Evolutionary conservation across 2,888 invertebrate species (phyloP).

Genomic region (Hydropsyche betteni): DNA sequence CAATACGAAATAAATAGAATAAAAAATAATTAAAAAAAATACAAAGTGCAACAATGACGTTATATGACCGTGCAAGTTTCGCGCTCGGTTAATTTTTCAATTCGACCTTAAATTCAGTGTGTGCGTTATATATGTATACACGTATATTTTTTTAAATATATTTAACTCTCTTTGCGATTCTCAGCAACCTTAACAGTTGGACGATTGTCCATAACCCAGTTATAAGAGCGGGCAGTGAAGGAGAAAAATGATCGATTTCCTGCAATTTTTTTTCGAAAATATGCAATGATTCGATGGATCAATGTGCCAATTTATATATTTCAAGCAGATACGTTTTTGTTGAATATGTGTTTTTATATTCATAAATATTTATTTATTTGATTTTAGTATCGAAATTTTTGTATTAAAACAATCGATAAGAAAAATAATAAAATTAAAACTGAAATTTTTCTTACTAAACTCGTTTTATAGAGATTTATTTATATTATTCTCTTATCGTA

Average conservation of each 20-base stretch:
- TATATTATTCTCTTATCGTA: too few species aligned
- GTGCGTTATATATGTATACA: background rate
- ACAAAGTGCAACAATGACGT: background rate
- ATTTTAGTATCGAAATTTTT: too few species aligned
- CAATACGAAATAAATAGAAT: too few species aligned
- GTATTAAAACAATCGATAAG: too few species aligned
- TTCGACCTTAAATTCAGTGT: conserved; percentile 3
- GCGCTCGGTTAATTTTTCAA: conserved; percentile 11
- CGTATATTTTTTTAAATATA: conserved; percentile 2
- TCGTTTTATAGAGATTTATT: too few species aligned
- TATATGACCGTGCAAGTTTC: background rate
- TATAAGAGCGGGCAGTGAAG: conserved; percentile 13
- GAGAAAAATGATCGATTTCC: conserved; percentile 21
- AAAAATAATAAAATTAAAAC: too few species aligned
- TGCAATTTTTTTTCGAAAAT: conserved; percentile 1
- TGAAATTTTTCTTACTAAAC: too few species aligned
- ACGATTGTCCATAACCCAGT: conserved; percentile 37
- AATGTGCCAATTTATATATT: too few species aligned
- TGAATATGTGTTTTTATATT: too few species aligned
- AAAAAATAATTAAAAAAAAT: background rate
- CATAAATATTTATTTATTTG: too few species aligned
- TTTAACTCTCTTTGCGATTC: background rate
- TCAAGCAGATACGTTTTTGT: too few species aligned
- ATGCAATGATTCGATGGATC: too few species aligned
- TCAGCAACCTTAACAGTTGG: conserved; percentile 35